These are phyloP conservation scores for Otis tarda DNA, from an alignment of 2,113 vertebrate genomes.

Conservation along the genomic window DNA sequence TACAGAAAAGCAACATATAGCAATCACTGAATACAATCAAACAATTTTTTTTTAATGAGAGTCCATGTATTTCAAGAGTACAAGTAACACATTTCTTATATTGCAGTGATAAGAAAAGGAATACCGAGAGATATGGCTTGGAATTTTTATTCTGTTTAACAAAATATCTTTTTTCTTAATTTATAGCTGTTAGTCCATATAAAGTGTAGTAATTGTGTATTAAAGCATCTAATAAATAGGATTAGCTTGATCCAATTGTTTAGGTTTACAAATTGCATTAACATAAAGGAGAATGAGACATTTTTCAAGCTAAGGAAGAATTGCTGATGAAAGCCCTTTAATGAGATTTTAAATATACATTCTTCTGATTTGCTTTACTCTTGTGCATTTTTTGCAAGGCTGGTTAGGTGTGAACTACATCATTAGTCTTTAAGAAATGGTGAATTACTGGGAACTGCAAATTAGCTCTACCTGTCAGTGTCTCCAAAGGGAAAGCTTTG, in stretches of 20 bases:
- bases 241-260: not conserved
- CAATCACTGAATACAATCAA: not conserved
- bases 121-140: not conserved
- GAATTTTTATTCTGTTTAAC: not conserved
- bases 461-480: constrained; percentile 58
- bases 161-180: not conserved
- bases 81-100: not conserved
- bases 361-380: constrained; percentile 33
- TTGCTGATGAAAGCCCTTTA: constrained; percentile 17
- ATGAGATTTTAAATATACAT: constrained; percentile 46
- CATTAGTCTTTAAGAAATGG: constrained; percentile 65
- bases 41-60: not conserved
- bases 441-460: constrained; percentile 59
- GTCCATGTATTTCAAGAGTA: not conserved
- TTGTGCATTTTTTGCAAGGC: constrained; percentile 23
- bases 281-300: not conserved
- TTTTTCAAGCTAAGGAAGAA: constrained; percentile 29
- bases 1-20: not conserved
- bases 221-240: not conserved
- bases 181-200: not conserved
- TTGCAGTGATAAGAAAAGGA: not conserved
- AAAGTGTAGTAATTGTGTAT: not conserved
- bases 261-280: constrained; percentile 12
- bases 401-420: constrained; percentile 51
- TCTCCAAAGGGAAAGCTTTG: constrained; percentile 42